Conservation (phyloP, 1,140 invertebrate species). For the Sycophila sp. region DNA sequence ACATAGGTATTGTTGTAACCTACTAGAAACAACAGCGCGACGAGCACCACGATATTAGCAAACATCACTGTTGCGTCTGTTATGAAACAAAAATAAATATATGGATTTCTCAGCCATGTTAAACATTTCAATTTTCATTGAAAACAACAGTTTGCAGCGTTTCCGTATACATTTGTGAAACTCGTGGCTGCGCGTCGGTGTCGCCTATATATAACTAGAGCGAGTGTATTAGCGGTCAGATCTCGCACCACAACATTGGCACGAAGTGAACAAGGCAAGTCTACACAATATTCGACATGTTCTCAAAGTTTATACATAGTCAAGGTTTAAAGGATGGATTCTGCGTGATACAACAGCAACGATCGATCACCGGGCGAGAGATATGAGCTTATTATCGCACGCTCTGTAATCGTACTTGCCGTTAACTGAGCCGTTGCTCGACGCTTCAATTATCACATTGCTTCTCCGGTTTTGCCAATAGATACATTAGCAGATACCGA, state of each 20-base stretch:
- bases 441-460: background rate
- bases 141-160: background rate
- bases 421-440: background rate
- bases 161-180: background rate
- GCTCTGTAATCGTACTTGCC: background rate
- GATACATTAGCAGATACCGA: background rate
- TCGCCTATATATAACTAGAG: slow-evolving; percentile 48
- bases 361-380: background rate
- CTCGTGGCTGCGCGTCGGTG: slow-evolving; percentile 42
- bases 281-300: slow-evolving; percentile 50
- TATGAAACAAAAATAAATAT: slow-evolving; percentile 1
- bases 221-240: slow-evolving; percentile 52
- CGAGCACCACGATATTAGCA: slow-evolving; percentile 13
- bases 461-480: background rate
- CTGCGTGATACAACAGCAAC: background rate
- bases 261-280: slow-evolving; percentile 51
- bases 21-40: slow-evolving; percentile 19
- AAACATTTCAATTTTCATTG: slow-evolving; percentile 13
- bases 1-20: slow-evolving; percentile 13
- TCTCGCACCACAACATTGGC: slow-evolving; percentile 50
- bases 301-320: slow-evolving; percentile 40
- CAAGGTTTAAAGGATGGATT: slow-evolving; percentile 14
- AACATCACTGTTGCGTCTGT: background rate
- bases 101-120: slow-evolving; percentile 3
- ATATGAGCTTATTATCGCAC: slow-evolving; percentile 30